phyloP scores from a whole-genome alignment of 1,140 invertebrate species.

The Danaus melanippus region DNA sequence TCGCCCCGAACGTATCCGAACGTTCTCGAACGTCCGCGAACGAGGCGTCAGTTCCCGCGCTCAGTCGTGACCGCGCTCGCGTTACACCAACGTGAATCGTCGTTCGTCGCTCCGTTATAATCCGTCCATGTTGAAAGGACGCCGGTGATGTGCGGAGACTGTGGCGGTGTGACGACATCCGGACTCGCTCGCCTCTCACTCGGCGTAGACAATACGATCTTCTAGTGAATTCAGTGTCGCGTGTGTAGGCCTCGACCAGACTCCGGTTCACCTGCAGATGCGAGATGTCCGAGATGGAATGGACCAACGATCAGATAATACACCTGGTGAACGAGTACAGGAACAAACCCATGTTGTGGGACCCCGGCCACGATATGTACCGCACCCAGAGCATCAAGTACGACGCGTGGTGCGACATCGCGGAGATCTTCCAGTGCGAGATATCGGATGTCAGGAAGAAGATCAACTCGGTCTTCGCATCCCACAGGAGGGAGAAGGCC shows the following conservation, averaged over 20 bases:
- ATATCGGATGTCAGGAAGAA: slow-evolving; percentile 51
- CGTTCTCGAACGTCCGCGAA: too few species aligned
- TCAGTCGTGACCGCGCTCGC: slow-evolving; percentile 18
- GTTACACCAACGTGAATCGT: slow-evolving; percentile 4
- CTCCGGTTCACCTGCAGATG: too few species aligned
- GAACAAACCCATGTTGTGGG: slow-evolving; percentile 43
- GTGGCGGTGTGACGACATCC: too few species aligned
- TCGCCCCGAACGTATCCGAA: too few species aligned
- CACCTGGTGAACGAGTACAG: slow-evolving; percentile 41
- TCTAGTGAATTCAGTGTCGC: too few species aligned
- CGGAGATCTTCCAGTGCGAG: slow-evolving; percentile 44
- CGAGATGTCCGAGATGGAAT: slow-evolving; percentile 25
- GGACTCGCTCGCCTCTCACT: too few species aligned
- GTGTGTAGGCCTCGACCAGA: too few species aligned
- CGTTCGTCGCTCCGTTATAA: not conserved
- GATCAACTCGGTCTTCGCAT: slow-evolving; percentile 57
- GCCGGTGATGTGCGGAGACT: too few species aligned
- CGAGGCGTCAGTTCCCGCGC: too few species aligned
- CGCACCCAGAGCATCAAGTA: slow-evolving; percentile 45
- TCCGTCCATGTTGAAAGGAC: too few species aligned
- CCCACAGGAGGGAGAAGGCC: slow-evolving; percentile 50
- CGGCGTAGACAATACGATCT: too few species aligned
- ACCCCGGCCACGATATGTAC: slow-evolving; percentile 35
- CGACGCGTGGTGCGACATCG: slow-evolving; percentile 50
- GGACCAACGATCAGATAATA: slow-evolving; percentile 43